A percentile compares a stretch with the other conserved stretches of the same genome.
Conservation (phyloP, 2,113 vertebrate species). For the Thalassarche chlororhynchos region DNA sequence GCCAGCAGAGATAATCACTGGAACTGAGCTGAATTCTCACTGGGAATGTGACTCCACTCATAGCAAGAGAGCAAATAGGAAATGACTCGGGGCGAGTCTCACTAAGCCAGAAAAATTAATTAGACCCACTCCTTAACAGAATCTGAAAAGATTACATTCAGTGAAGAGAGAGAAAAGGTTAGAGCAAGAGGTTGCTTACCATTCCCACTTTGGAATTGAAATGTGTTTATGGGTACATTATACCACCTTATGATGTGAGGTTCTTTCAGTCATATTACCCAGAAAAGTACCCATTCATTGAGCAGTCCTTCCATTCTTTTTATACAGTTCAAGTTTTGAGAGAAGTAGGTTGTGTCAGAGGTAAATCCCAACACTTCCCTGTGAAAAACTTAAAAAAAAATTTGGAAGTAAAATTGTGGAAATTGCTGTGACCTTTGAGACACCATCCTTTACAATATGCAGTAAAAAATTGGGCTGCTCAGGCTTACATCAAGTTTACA, state of each 20-base stretch:
- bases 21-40: constrained; percentile 48
- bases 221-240: neutral
- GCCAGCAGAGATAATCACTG: constrained; percentile 50
- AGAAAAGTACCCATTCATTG: neutral
- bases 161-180: constrained; percentile 50
- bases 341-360: neutral
- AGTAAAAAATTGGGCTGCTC: neutral
- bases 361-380: neutral
- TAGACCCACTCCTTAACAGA: constrained; percentile 71
- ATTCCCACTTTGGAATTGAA: neutral
- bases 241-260: neutral
- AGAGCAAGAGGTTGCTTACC: constrained; percentile 35
- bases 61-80: constrained; percentile 71
- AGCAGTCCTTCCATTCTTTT: neutral
- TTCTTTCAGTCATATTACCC: neutral
- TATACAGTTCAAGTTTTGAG: neutral
- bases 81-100: constrained; percentile 67
- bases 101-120: constrained; percentile 75
- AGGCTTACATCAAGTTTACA: constrained; percentile 24
- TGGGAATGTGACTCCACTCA: constrained; percentile 64
- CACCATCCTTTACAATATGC: constrained; percentile 1
- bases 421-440: constrained; percentile 16
- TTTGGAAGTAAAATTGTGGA: constrained; percentile 18
- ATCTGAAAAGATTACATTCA: constrained; percentile 45
- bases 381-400: constrained; percentile 17